Evolutionary conservation across 64 coral and sea anemone genomes (phyloP).

Genomic region (Montipora foliosa): DNA sequence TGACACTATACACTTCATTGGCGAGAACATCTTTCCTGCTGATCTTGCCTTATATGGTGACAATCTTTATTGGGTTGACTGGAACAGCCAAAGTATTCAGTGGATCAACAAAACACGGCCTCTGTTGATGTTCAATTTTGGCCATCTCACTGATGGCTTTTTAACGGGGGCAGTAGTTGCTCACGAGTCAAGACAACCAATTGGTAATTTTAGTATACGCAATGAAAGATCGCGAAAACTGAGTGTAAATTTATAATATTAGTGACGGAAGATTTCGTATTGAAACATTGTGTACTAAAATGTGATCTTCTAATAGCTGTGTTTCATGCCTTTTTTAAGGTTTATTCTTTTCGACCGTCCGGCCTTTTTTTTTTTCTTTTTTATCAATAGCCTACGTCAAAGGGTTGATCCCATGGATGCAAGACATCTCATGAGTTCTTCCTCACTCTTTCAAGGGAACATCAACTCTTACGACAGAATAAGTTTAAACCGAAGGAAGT

Average conservation of each 20-base stretch:
- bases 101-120: not conserved
- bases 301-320: too few species aligned
- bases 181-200: conserved; percentile 50
- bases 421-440: too few species aligned
- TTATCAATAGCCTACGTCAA: too few species aligned
- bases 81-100: conserved; percentile 3
- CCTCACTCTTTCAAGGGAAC: too few species aligned
- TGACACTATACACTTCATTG: not conserved
- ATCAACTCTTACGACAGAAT: too few species aligned
- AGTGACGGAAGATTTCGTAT: too few species aligned
- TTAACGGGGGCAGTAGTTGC: conserved; percentile 22
- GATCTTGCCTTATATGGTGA: conserved; percentile 51
- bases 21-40: not conserved
- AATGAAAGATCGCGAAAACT: not conserved
- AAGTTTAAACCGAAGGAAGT: too few species aligned
- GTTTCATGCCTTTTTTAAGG: too few species aligned
- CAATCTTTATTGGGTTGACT: conserved; percentile 43
- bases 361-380: too few species aligned
- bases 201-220: not conserved
- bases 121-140: not conserved
- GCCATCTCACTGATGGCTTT: not conserved
- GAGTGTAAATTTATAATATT: not conserved
- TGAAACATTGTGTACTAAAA: too few species aligned
- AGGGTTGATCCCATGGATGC: too few species aligned
- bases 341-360: too few species aligned